Base-by-base conservation (phyloP, 1,140 invertebrate species). In the Pseudobourletiella spinata region DNA sequence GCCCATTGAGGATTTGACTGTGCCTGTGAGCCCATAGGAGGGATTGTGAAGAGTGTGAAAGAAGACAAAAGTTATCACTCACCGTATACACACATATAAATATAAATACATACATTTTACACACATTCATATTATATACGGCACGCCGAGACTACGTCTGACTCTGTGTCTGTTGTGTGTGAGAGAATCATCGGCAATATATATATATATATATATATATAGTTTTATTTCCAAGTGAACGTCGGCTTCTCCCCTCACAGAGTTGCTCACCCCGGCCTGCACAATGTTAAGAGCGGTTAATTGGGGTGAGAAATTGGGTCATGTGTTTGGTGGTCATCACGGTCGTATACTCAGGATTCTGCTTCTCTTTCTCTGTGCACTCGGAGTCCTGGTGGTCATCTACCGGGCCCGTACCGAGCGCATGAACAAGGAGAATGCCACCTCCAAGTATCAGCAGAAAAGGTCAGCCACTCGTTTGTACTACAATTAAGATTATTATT, bases 291-390 rank as follows among this genome's bases (percentile, higher is more conserved):
- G 62, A 50, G 46, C 63, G 32, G 65, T 70, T 48, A 70, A 70
- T 60, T 70, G 68, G 68, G 57, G 62, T 70, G 64, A 67, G 48
- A 70, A 70, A 70, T 26, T 70, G 68, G 68, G 68, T 55, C 68
- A 70, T 8, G 14, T 67, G 2, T 70, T 69, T 56, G 63, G 65
- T 63, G 67, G 67, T 55, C 64, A 66, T 66, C 59, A 32, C 35
- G 68, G 68, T 14, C 54, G 65, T 26, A 56, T 67, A 42, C 29
- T 67, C 2, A 65, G 62, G 57, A 65, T 68, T 52, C 43, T 68
- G 6, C 52, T 68, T 32, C 30, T 68, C 8, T 68, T 68, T 43
- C 54, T 68, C 11, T 68, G 63, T 63, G 59, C 66, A n/a, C 46
- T 68, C 15, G 63, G 59, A 22, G 57, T 68, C 22, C 63, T 68